phyloP scores from a whole-genome alignment of 1,140 invertebrate genomes.

The Ylistrum balloti region DNA sequence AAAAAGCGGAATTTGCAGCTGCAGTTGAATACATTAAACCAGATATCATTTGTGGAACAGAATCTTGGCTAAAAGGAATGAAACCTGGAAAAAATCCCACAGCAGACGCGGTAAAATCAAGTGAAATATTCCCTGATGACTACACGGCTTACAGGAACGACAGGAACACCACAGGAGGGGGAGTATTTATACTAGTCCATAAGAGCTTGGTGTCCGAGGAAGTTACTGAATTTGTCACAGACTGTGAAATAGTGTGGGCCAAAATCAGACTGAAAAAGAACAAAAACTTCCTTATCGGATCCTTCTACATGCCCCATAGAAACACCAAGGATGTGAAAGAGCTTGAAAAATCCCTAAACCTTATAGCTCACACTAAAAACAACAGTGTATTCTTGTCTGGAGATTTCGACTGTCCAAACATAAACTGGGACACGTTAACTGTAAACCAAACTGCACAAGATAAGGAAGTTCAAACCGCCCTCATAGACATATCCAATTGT shows the following conservation, averaged over 20 bases:
- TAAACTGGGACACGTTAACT: constrained; percentile 36
- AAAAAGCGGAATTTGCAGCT: constrained; percentile 31
- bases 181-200: constrained; percentile 51
- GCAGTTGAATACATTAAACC: constrained; percentile 43
- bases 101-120: constrained; percentile 47
- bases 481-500: too few species aligned
- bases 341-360: constrained; percentile 47
- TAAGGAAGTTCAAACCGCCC: too few species aligned
- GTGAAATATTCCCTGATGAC: constrained; percentile 55
- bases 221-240: constrained; percentile 42
- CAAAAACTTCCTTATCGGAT: constrained; percentile 34
- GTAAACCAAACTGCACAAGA: too few species aligned
- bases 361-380: not conserved
- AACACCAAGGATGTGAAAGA: constrained; percentile 41
- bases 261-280: constrained; percentile 50
- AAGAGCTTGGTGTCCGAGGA: constrained; percentile 44
- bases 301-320: constrained; percentile 53
- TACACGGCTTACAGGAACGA: constrained; percentile 56
- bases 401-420: constrained; percentile 52
- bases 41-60: constrained; percentile 51
- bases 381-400: constrained; percentile 24
- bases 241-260: constrained; percentile 56
- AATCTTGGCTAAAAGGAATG: constrained; percentile 52
- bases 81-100: constrained; percentile 44
- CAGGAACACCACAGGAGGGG: constrained; percentile 50